Evolutionary conservation across 64 coral and sea anemone genomes (phyloP).

Genomic region (Stichodactyla helianthus): DNA sequence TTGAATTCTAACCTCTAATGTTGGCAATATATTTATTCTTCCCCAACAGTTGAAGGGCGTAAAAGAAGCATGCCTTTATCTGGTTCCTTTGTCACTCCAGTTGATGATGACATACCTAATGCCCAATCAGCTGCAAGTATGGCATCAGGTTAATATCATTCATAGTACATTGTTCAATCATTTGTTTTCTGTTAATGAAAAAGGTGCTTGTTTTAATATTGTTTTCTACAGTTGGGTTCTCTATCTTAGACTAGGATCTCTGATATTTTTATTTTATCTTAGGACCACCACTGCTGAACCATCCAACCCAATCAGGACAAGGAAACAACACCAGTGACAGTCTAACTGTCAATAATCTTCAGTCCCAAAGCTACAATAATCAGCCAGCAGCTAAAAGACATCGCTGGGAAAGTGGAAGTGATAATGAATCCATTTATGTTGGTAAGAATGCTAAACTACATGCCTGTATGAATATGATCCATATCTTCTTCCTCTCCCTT

Average conservation of each 20-base stretch:
- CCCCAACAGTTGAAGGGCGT: conserved; percentile 58
- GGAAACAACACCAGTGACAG: background rate
- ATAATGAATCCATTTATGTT: conserved; percentile 2
- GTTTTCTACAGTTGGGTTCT: background rate
- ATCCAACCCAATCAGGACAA: background rate
- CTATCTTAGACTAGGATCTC: background rate
- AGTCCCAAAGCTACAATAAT: background rate
- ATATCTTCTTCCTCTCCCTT: too few species aligned
- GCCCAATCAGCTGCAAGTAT: conserved; percentile 39
- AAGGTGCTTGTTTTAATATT: too few species aligned
- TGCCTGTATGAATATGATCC: too few species aligned
- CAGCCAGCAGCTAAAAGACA: conserved; percentile 17
- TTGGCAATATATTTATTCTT: conserved; percentile 6
- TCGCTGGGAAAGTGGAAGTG: conserved; percentile 28
- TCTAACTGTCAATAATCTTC: background rate
- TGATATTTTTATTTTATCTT: background rate
- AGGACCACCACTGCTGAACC: background rate
- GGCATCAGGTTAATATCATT: conserved; percentile 40
- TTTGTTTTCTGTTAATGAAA: too few species aligned
- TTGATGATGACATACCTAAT: conserved; percentile 50
- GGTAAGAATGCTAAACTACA: background rate
- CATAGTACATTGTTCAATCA: background rate
- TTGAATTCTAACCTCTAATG: background rate
- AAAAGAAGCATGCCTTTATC: conserved; percentile 67
- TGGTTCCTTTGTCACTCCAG: conserved; percentile 43